Percentiles rank a stretch among this genome's conserved stretches.
Conservation (phyloP, 53 echinoderm and acorn worm genomes). For the Henricia sp. region DNA sequence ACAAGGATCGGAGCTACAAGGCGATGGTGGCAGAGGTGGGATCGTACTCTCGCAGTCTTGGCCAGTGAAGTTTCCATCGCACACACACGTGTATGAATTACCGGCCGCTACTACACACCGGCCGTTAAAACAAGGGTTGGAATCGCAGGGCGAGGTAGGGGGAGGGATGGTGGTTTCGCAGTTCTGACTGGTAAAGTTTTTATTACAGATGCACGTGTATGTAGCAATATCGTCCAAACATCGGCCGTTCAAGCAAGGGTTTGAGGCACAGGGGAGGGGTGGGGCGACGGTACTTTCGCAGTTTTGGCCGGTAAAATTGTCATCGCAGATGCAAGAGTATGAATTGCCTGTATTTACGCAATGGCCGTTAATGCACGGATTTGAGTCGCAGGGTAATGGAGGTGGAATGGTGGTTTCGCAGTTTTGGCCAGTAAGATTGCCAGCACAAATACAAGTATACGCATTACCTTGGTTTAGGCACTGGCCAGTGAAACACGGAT, state of each 20-base stretch:
- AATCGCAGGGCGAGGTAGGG: constrained; percentile 57
- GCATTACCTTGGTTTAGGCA: constrained; percentile 50
- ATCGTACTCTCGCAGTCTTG: constrained; percentile 53
- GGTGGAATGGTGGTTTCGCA: constrained; percentile 63
- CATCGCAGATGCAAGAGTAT: constrained; percentile 60
- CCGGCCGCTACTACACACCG: constrained; percentile 55
- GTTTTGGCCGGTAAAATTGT: constrained; percentile 58
- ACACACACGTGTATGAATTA: constrained; percentile 70
- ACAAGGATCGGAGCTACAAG: constrained; percentile 70
- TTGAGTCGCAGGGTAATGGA: constrained; percentile 66
- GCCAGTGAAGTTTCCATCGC: constrained; percentile 65
- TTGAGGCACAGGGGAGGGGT: constrained; percentile 65
- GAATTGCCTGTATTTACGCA: constrained; percentile 28
- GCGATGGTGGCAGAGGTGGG: constrained; percentile 26
- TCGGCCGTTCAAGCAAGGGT: constrained; percentile 78
- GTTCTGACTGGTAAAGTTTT: constrained; percentile 56
- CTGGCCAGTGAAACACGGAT: constrained; percentile 67
- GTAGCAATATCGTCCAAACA: constrained; percentile 59
- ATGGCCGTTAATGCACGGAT: constrained; percentile 75
- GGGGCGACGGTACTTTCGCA: constrained; percentile 51
- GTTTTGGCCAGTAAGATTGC: constrained; percentile 56
- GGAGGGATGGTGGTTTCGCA: constrained; percentile 63
- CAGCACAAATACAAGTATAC: constrained; percentile 64
- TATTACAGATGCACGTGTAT: constrained; percentile 68
- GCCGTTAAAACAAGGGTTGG: constrained; percentile 75